These are phyloP conservation scores for Tauraco erythrolophus DNA, from an alignment of 2,113 vertebrate genomes.

Conservation along the genomic window DNA sequence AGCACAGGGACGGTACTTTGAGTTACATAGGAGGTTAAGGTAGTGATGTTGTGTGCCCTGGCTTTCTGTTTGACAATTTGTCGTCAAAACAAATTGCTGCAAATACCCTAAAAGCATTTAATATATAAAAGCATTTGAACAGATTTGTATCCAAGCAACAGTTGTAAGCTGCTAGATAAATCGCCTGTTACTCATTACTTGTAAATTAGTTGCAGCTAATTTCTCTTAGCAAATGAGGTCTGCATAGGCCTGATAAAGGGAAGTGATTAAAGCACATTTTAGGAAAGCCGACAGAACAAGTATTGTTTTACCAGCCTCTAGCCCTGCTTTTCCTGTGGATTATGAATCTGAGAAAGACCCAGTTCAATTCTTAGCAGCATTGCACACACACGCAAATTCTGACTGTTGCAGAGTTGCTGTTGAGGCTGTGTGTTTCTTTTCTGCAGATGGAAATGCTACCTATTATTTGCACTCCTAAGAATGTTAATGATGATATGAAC, in stretches of 20 bases:
- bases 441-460: background rate
- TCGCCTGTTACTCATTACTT: constrained; percentile 17
- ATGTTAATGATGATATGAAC: background rate
- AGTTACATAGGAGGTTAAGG: background rate
- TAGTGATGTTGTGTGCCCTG: background rate
- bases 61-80: background rate
- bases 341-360: background rate
- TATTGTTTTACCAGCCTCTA: background rate
- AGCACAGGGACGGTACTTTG: background rate
- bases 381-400: background rate
- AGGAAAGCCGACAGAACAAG: background rate
- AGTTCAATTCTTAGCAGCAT: background rate
- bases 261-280: background rate
- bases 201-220: constrained; percentile 60
- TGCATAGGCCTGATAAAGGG: constrained; percentile 50
- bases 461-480: background rate
- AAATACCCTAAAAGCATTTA: constrained; percentile 20
- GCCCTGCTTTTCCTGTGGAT: background rate
- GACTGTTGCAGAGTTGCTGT: background rate
- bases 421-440: background rate
- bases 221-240: constrained; percentile 29
- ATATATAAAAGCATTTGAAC: constrained; percentile 6
- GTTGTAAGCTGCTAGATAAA: constrained; percentile 47
- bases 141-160: constrained; percentile 67
- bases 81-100: constrained; percentile 31